Conservation (phyloP, 2,113 vertebrate species). For the Phalacrocorax brasilianus region DNA sequence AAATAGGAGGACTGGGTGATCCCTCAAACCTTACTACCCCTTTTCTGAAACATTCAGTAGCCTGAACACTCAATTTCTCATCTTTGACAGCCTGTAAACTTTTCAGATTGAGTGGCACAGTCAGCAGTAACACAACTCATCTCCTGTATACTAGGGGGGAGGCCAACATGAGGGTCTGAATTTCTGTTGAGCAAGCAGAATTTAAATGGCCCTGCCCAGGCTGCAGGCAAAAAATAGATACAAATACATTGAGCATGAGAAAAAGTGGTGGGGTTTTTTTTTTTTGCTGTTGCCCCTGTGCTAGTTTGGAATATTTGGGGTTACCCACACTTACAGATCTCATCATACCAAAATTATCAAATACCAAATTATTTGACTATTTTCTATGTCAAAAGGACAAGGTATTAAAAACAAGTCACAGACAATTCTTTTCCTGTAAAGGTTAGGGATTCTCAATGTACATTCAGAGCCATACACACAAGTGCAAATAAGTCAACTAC, state of each 20-base stretch:
- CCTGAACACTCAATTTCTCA: slow-evolving; percentile 30
- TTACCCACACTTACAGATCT: slow-evolving; percentile 14
- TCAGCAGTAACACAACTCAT: slow-evolving; percentile 62
- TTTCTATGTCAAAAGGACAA: slow-evolving; percentile 60
- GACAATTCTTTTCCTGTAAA: slow-evolving; percentile 69
- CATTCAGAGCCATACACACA: slow-evolving; percentile 75
- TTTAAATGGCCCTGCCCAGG: slow-evolving; percentile 57
- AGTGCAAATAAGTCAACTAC: slow-evolving; percentile 79
- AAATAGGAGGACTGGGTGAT: background rate
- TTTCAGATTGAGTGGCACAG: slow-evolving; percentile 31
- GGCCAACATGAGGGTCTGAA: slow-evolving; percentile 13
- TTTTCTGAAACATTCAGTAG: slow-evolving; percentile 6
- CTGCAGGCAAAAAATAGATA: slow-evolving; percentile 61
- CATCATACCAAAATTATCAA: slow-evolving; percentile 76
- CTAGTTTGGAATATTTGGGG: background rate
- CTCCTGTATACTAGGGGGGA: slow-evolving; percentile 1
- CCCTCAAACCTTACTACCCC: background rate
- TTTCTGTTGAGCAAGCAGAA: slow-evolving; percentile 71
- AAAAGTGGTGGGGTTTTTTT: background rate
- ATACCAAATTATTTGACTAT: slow-evolving; percentile 67
- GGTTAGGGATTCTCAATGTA: slow-evolving; percentile 72
- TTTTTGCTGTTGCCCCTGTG: background rate
- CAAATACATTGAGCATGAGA: background rate
- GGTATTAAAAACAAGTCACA: slow-evolving; percentile 62
- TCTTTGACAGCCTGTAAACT: slow-evolving; percentile 25